Base-by-base conservation (phyloP, 1,140 invertebrate genomes). In the Parasteatoda tepidariorum region DNA sequence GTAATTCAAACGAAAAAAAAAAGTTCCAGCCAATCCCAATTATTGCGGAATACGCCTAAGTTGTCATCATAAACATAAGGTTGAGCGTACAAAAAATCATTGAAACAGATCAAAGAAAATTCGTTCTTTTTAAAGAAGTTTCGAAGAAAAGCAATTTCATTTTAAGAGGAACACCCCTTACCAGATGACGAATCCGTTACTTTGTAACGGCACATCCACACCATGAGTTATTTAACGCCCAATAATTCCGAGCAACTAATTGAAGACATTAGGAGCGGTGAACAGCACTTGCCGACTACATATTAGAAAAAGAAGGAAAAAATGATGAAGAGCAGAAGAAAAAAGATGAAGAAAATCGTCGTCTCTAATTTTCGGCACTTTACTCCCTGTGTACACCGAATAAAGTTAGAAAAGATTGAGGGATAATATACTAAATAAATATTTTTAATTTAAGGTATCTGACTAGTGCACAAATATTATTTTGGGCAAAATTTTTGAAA, bases 171-270 rank as follows among this genome's bases (percentile, higher is more conserved):
- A 61, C 57, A 75, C 57, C 57, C 71, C 68, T 22, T 0, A 13
- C n/a, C 3, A 18, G 41, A 26, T 30, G 33, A 75, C 71, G 71
- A 61, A 62, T 31, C 18, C n/a, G n/a, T 13, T 9, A 26, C 34
- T 24, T 24, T 41, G 66, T 61, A 61, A 75, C 30, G 33, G 71
- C 28, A 18, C 55, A 62, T 18, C 34, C 57, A 61, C 59, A 75
- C 41, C 48, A 24, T 48, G 22, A 6, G 57, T 28, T 62, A 48
- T 57, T 79, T 79, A 68, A 79, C 75, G 75, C 75, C 75, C 64
- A 79, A 57, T 79, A 34, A 68, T 79, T 79, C 62, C 64, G 2
- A 55, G 75, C 30, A 73, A 79, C 75, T 79, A 79, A 79, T 79
- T 79, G 64, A 38, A 67, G 64, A 30, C 11, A 33, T 22, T 31